Conservation (phyloP, 2,888 invertebrate genomes). For the Theodoxus fluviatilis region DNA sequence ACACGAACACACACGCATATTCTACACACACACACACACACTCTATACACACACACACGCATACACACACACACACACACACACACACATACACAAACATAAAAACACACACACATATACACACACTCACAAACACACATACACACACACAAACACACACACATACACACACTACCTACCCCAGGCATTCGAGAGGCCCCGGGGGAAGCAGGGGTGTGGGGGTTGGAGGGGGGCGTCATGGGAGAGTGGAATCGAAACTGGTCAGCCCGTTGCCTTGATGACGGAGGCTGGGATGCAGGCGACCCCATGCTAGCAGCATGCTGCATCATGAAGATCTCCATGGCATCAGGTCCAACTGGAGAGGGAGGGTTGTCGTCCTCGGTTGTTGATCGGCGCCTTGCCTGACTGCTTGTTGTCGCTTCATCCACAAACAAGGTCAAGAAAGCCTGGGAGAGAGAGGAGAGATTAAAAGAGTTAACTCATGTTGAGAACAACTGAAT, state of each 20-base stretch:
- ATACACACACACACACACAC: too few species aligned
- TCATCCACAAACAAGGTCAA: slow-evolving; percentile 93
- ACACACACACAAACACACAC: too few species aligned
- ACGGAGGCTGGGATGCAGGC: slow-evolving; percentile 34
- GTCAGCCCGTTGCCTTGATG: slow-evolving; percentile 71
- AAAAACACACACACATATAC: too few species aligned
- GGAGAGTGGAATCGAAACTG: slow-evolving; percentile 76
- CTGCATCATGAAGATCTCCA: slow-evolving; percentile 71
- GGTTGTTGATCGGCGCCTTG: slow-evolving; percentile 80
- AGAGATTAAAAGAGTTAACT: neutral
- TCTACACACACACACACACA: too few species aligned
- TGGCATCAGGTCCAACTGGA: slow-evolving; percentile 77
- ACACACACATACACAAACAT: too few species aligned
- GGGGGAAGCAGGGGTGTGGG: slow-evolving; percentile 85
- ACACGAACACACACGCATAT: too few species aligned
- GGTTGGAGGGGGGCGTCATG: slow-evolving; percentile 84
- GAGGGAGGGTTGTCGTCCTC: slow-evolving; percentile 97
- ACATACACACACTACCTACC: slow-evolving; percentile 41
- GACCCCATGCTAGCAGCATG: slow-evolving; percentile 35
- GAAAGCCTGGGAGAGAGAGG: slow-evolving; percentile 73
- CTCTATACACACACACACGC: too few species aligned
- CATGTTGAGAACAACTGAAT: neutral
- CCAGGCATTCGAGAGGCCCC: slow-evolving; percentile 45
- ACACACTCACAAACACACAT: too few species aligned
- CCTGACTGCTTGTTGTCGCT: slow-evolving; percentile 74